Conservation (phyloP, 2,113 vertebrate species). For the Hippotragus niger region DNA sequence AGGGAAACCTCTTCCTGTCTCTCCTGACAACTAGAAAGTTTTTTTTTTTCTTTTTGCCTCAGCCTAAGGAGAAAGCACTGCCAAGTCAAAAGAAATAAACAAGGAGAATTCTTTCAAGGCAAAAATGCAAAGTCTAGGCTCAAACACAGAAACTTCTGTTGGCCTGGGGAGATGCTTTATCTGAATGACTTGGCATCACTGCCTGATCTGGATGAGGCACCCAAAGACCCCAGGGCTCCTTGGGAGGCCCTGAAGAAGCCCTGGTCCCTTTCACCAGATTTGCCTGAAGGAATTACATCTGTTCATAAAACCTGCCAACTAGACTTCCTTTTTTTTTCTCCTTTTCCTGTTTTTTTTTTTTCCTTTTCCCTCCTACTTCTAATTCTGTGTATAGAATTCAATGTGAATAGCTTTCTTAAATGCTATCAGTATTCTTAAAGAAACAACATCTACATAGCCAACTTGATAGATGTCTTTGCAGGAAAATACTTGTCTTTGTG, state of each 20-base stretch:
- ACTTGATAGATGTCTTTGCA: not conserved
- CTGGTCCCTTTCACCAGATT: not conserved
- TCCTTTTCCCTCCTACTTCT: not conserved
- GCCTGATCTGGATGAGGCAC: not conserved
- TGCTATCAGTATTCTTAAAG: not conserved
- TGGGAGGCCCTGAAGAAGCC: not conserved
- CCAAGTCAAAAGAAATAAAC: conserved; percentile 10
- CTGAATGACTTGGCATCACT: not conserved
- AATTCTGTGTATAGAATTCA: not conserved
- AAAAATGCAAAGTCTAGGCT: conserved; percentile 4
- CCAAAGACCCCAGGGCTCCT: accelerated
- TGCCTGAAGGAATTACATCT: not conserved
- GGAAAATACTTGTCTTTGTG: not conserved
- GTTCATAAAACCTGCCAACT: not conserved
- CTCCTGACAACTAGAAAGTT: not conserved
- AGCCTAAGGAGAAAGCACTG: not conserved
- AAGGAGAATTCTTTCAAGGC: not conserved
- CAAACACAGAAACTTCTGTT: not conserved
- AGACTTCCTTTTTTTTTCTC: not conserved
- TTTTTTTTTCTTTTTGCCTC: not conserved
- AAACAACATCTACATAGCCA: not conserved
- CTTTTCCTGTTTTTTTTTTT: not conserved
- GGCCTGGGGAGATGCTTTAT: not conserved
- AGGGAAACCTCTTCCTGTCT: not conserved
- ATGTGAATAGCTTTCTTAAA: not conserved